Evolutionary conservation across 2,113 vertebrate species (phyloP), one percentile per base, ranked within the genome.

Genomic region (Sander vitreus): DNA sequence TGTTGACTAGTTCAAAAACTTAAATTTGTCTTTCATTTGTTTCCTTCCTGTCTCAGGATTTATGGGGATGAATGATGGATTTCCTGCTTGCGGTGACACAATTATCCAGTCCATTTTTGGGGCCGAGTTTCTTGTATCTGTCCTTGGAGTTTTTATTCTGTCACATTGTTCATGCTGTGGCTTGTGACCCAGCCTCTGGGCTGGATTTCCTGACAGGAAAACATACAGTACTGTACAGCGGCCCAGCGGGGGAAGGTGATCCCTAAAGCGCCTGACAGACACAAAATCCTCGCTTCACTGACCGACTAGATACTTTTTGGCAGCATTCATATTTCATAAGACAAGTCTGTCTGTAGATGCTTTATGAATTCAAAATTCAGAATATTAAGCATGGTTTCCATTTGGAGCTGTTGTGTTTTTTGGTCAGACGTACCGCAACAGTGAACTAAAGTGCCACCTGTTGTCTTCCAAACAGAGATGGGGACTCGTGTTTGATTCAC

Each of bases 131-230:
- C 16, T 33, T 33, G 30, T 33, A 33, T 33, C 30, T 33, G 30
- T 33, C 30, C 30, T 33, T 33, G 30, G 30, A 33, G 30, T 33
- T 33, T 33, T 33, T 33, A 33, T 33, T 5, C 2, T 33, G 30
- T 55, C 62, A 13, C 82, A 87, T 84, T 85, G 89, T 89, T 80
- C 1, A 0, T 11, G 18, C n/a, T 16, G 57, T 23, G 65, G 58
- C 60, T 53, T 19, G 36, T 12, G 78, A 74, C 78, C 16, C 23
- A 0, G 59, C 25, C 13, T 4, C 43, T 27, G 53, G 53, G 30
- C 58, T 23, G 54, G 60, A 78, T 65, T 85, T 92, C 89, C 91
- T 87, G 80, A 39, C 81, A 89, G 89, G 81, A 88, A 89, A 27
- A 48, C 47, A 48, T 33, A 33, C 30, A 33, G 30, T 48, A 21